Conservation (phyloP, 2,888 invertebrate species). For the Heliconius sara region DNA sequence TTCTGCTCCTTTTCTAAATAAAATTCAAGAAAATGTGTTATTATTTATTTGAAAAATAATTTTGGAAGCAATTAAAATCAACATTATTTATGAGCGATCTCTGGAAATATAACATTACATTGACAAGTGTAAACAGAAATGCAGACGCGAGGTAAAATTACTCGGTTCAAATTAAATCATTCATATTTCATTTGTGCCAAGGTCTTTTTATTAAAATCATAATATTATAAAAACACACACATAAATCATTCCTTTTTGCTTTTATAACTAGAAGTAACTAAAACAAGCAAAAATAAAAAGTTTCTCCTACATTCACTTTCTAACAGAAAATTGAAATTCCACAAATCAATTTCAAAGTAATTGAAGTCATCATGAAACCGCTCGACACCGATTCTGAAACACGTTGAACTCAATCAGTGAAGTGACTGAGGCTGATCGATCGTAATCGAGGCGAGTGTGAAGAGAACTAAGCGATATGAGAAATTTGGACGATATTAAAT, state of each 20-base stretch:
- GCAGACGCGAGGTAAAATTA: not conserved
- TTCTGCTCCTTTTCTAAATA: slow-evolving; percentile 44
- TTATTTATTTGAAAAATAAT: slow-evolving; percentile 26
- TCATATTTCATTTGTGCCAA: not conserved
- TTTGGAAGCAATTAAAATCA: slow-evolving; percentile 19
- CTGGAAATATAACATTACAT: slow-evolving; percentile 10
- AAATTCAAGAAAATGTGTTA: slow-evolving; percentile 35
- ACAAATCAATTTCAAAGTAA: slow-evolving; percentile 31
- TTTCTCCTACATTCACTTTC: not conserved
- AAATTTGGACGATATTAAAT: not conserved
- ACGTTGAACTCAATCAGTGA: slow-evolving; percentile 13
- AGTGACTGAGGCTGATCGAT: slow-evolving; percentile 20
- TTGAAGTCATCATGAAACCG: slow-evolving; percentile 39
- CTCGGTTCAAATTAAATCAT: not conserved
- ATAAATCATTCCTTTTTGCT: not conserved
- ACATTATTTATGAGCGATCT: slow-evolving; percentile 7
- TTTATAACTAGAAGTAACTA: not conserved
- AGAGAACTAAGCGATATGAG: not conserved
- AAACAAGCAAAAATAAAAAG: not conserved
- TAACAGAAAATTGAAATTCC: slow-evolving; percentile 30
- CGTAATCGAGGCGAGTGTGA: slow-evolving; percentile 1
- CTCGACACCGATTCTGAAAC: slow-evolving; percentile 23
- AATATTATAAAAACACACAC: not conserved
- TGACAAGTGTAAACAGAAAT: slow-evolving; percentile 9
- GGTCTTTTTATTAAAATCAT: not conserved